Evolutionary conservation across 2,797 vertebrate species (phyloP), one percentile per base, ranked within the genome.

Genomic region (Hybognathus amarus): DNA sequence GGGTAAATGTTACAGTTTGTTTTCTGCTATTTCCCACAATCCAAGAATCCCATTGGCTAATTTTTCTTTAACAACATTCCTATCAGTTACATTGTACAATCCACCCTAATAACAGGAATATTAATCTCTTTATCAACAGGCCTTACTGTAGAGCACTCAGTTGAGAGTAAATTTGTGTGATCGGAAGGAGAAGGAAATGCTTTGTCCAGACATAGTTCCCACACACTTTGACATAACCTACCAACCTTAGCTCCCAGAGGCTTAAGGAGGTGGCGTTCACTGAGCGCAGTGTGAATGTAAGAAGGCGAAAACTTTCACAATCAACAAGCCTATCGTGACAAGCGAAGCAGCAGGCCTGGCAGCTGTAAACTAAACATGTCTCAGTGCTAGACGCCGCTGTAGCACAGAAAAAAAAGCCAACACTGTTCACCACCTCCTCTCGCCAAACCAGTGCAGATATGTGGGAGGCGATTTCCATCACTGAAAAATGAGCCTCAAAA

Each of bases 201-300:
- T 88, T 87, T 89, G 84, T 83, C 86, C 71, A 88, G n/a, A 87
- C 87, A 92, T 89, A 90, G 89, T 94, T 95, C 92, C 92, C 93
- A 94, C 86, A 93, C 91, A 90, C 93, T 94, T 92, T 93, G 91
- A 93, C 93, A 91, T 91, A 89, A 90, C 91, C 90, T 87, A 71
- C 50, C 88, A 92, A 89, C 90, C 82, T 80, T 75, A 36, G 27
- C 68, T 92, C 93, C 91, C 89, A 2, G 3, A 88, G 85, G 92
- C 52, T 83, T 90, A 47, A 82, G 89, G 86, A 87, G 36, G 85
- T 33, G 82, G 42, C 18, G 67, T 83, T 88, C 71, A 87, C n/a
- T 69, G 36, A 66, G 61, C 22, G 27, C 85, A 90, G 82, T 85
- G 79, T 68, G 61, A 80, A 87, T 74, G 50, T 82, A 66, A 80